Evolutionary conservation across 2,113 vertebrate genomes (phyloP).

Genomic region (Upupa epops): DNA sequence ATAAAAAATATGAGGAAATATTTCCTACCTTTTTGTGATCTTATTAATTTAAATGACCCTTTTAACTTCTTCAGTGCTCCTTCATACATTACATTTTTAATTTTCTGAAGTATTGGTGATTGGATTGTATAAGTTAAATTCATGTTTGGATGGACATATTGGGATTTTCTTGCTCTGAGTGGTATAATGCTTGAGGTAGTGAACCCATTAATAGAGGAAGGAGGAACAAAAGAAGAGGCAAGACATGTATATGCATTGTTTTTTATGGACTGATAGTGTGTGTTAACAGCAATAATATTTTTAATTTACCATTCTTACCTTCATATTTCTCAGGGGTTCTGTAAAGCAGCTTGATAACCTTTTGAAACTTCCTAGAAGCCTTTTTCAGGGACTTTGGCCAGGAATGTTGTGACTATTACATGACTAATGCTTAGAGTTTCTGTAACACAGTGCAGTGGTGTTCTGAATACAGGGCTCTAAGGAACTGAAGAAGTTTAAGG

Average conservation of each 20-base stretch:
- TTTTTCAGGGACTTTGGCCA: background rate
- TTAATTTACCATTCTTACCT: background rate
- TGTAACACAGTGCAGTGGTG: background rate
- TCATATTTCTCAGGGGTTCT: background rate
- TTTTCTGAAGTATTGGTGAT: background rate
- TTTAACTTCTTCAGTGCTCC: background rate
- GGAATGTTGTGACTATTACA: background rate
- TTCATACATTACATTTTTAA: background rate
- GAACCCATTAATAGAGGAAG: background rate
- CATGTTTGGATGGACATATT: background rate
- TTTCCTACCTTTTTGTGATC: background rate
- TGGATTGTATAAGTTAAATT: background rate
- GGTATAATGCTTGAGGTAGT: background rate
- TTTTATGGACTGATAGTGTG: background rate
- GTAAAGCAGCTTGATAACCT: slow-evolving; percentile 10
- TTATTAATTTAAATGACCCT: background rate
- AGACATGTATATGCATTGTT: background rate
- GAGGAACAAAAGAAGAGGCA: background rate
- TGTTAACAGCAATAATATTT: background rate
- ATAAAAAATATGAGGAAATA: background rate
- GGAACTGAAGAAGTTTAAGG: background rate
- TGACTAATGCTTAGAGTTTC: background rate
- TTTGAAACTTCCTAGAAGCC: background rate
- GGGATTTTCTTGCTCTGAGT: background rate
- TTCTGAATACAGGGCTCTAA: background rate